These are phyloP conservation scores for Gnatocerus cornutus DNA, from an alignment of 2,888 invertebrate species.

Conservation along the genomic window DNA sequence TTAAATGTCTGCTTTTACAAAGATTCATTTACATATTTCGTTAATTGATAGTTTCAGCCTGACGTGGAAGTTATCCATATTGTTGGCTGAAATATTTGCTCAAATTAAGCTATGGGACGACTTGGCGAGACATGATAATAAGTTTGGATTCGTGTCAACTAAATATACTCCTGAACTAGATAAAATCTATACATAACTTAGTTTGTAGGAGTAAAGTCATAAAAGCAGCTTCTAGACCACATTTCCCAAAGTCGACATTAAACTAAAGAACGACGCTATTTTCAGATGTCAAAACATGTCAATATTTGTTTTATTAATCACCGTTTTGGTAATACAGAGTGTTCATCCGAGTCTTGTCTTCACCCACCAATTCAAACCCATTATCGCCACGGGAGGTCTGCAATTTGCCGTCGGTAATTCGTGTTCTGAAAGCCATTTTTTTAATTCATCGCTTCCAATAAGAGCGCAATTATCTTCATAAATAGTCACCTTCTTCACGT, in stretches of 20 bases:
- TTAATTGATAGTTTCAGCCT: slow-evolving; percentile 15
- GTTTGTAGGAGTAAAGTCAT: slow-evolving; percentile 33
- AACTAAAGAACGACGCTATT: too few relatives aligned
- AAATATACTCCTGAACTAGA: slow-evolving; percentile 46
- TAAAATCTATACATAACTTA: slow-evolving; percentile 42
- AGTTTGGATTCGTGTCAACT: slow-evolving; percentile 41
- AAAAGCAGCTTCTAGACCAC: slow-evolving; percentile 26
- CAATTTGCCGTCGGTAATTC: slow-evolving; percentile 33
- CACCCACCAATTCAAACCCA: slow-evolving; percentile 17
- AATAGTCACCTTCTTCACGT: slow-evolving; percentile 5
- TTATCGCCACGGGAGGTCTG: slow-evolving; percentile 39
- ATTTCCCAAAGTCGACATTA: background rate
- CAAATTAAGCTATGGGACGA: slow-evolving; percentile 14
- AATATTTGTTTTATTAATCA: background rate
- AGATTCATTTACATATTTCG: slow-evolving; percentile 33
- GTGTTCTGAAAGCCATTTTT: slow-evolving; percentile 16
- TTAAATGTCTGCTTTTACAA: slow-evolving; percentile 24
- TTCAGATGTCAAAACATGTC: slow-evolving; percentile 18
- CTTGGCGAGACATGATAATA: slow-evolving; percentile 40
- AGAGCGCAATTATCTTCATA: slow-evolving; percentile 9
- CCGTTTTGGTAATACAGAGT: background rate
- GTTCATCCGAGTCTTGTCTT: slow-evolving; percentile 6
- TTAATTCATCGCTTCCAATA: slow-evolving; percentile 24
- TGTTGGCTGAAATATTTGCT: too few relatives aligned
- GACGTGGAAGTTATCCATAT: too few relatives aligned